Evolutionary conservation across 2,888 invertebrate species (phyloP), one percentile per base, ranked within the genome.

Genomic region (Cheiracanthium punctorium): DNA sequence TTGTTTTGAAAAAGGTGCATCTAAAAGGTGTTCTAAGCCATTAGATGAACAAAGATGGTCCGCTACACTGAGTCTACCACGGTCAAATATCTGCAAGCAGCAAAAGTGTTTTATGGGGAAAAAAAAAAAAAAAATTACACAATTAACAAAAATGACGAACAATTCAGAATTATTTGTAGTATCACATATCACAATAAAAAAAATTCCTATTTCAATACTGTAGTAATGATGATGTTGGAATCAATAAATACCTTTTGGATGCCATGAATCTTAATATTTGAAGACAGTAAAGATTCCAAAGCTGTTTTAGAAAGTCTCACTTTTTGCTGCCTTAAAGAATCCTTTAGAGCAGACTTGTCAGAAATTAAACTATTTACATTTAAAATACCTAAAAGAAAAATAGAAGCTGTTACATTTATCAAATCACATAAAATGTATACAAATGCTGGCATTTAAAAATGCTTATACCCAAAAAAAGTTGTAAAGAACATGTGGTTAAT

Each of bases 1-100:
- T 24, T 81, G 37, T 12, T 67, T 52, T 1, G 65, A 69, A 20
- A 64, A 12, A 7, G 80, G 43, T 52, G 75, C 28, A 32, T 69
- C 73, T 72, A 88, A 52, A 29, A 88, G 77, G 29, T 82, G 37
- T 12, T 86, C 80, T n/a, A 88, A 24, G 20, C 86, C 88, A 24
- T 87, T 73, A 0, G 71, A 41, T n/a, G 69, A 48, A 58, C 88
- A 88, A 17, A 88, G 67, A 43, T 88, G 67, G 10, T 86, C 75
- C 0, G 12, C 65, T 28, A 88, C 30, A 32, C 77, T 70, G n/a
- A 28, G 41, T 12, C 88, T 72, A 30, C 88, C 88, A 0, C 88
- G 77, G 33, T 87, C 88, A 48, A 82, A 88, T 29, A 88, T 88
- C 88, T 88, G 48, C 5, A 24, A 48, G 14, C 37, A 7, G 37